Evolutionary conservation across 2,797 vertebrate genomes (phyloP).

Genomic region (Geotrypetes seraphini): DNA sequence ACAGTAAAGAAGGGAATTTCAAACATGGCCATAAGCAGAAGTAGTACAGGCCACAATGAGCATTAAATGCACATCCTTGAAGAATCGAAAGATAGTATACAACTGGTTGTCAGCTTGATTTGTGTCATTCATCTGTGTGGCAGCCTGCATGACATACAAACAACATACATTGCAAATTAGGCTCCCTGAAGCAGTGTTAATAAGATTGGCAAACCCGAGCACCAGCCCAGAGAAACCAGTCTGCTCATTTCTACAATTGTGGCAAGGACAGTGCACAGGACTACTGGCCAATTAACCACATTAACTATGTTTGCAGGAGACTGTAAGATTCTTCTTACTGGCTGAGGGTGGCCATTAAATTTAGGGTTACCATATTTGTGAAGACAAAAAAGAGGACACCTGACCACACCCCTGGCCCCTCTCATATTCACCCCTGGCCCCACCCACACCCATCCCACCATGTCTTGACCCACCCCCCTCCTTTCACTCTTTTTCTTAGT

Average conservation of each 20-base stretch:
- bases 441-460: too few relatives aligned
- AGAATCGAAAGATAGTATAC: constrained; percentile 58
- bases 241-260: constrained; percentile 10
- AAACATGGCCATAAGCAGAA: constrained; percentile 63
- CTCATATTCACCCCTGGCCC: too few relatives aligned
- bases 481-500: too few relatives aligned
- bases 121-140: constrained; percentile 25
- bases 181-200: constrained; percentile 48
- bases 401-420: too few relatives aligned
- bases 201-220: constrained; percentile 41
- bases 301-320: not conserved
- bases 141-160: constrained; percentile 45
- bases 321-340: too few relatives aligned
- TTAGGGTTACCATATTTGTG: too few relatives aligned
- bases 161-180: constrained; percentile 49
- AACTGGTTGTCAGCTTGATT: constrained; percentile 38
- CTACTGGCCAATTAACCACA: rapidly evolving
- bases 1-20: constrained; percentile 60
- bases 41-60: constrained; percentile 67
- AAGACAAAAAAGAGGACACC: too few relatives aligned
- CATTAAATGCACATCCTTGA: constrained; percentile 74
- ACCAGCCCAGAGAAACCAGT: constrained; percentile 22
- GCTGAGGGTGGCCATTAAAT: too few relatives aligned
- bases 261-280: too few relatives aligned
- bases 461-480: too few relatives aligned